Evolutionary conservation across 35 echinoderm and acorn worm species (phyloP), one percentile per base, ranked within the genome.

Genomic region (Patiria miniata): DNA sequence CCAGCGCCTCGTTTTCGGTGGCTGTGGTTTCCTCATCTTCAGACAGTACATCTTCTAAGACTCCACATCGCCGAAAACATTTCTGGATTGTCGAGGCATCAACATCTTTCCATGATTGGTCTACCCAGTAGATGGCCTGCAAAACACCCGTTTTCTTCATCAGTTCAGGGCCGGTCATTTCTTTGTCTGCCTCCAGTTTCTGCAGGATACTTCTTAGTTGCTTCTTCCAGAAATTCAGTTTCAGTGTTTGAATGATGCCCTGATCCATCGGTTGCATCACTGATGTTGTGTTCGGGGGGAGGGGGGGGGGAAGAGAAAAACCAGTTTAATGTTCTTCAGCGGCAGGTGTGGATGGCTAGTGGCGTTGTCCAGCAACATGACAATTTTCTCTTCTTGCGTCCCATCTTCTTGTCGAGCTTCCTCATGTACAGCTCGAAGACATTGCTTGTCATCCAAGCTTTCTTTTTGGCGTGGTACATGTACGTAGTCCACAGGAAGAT

Each of bases 261-360:
- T 40, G 37, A 51, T 91, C 89, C 89, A 91, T 91, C 1, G 89
- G 81, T 51, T 91, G 89, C 32, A 81, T 85, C 42, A 85, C 58
- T 5, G 18, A 52, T 1, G 89, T 91, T 2, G 89, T 91, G 69
- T 91, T 85, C 53, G 89, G 61, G 18, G 89, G 82, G 12, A 91
- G 89, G 61, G 18, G 89, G 82, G 12, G 84, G n/a, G n/a, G n/a
- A n/a, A n/a, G n/a, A n/a, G 82, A 65, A 91, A 91, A 19, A 91
- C 44, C 36, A 91, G 52, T 36, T 91, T 57, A 18, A 90, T 39
- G 26, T 90, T 61, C 8, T 10, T 32, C 6, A 82, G 39, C 53
- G 82, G 22, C n/a, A 90, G 0, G 16, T 54, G 22, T 12, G 53
- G 87, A 36, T 82, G 79, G 12, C 22, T 22, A 2, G 59, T 10